Percentiles rank a stretch among this genome's conserved stretches.
These are phyloP conservation scores for Tachyglossus aculeatus DNA, from an alignment of 2,797 vertebrate species.

Conservation along the genomic window DNA sequence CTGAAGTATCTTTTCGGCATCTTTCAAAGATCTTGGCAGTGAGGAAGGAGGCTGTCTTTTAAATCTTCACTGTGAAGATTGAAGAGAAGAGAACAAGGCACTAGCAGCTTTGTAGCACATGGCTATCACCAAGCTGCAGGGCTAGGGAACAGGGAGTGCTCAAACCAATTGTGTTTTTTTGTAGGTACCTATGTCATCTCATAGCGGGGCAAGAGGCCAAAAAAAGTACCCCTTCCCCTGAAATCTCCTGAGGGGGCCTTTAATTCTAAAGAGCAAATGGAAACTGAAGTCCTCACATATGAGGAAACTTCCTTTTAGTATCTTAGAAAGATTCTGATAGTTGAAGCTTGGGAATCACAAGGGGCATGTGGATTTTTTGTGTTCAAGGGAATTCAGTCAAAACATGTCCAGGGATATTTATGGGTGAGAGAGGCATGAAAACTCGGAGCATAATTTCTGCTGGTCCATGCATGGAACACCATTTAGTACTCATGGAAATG, in stretches of 20 bases:
- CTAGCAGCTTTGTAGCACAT: neutral
- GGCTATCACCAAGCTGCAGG: neutral
- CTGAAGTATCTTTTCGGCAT: slow-evolving; percentile 11
- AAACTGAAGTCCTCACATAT: neutral
- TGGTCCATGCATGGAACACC: no score
- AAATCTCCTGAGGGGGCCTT: neutral
- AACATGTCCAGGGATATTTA: no score
- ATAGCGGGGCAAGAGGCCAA: neutral
- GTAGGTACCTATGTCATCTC: neutral
- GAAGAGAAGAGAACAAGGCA: neutral
- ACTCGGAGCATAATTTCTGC: no score
- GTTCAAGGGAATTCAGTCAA: no score
- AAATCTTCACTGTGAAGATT: slow-evolving; percentile 18
- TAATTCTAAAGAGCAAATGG: neutral
- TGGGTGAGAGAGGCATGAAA: no score
- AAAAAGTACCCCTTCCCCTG: neutral
- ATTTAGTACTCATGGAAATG: no score
- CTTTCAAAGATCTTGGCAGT: slow-evolving; percentile 27
- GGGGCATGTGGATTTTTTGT: no score
- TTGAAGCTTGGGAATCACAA: no score
- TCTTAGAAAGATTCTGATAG: neutral
- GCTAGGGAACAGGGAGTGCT: slow-evolving; percentile 2
- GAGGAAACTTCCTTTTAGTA: neutral
- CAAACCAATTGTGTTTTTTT: neutral
- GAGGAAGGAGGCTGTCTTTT: slow-evolving; percentile 6